Evolutionary conservation across 1,140 invertebrate genomes (phyloP).

Genomic region (Monochamus saltuarius): DNA sequence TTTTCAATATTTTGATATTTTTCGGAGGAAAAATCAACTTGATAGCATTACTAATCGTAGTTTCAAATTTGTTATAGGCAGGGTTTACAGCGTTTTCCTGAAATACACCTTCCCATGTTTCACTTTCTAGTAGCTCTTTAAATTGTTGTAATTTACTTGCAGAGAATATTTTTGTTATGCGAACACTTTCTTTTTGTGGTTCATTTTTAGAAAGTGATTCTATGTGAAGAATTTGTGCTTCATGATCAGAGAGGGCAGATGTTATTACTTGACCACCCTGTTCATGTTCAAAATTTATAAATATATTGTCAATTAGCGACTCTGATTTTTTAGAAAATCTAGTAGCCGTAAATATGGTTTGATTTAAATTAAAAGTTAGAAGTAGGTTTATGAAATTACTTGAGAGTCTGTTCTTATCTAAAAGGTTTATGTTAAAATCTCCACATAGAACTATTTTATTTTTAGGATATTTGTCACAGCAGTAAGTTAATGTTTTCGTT

Average conservation of each 20-base stretch:
- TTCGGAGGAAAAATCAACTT: neutral
- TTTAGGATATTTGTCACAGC: neutral
- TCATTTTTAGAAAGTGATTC: neutral
- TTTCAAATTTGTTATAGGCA: constrained; percentile 2
- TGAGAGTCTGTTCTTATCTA: neutral
- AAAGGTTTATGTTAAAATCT: neutral
- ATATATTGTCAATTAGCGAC: constrained; percentile 1
- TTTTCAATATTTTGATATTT: constrained; percentile 2
- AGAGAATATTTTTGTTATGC: constrained; percentile 3
- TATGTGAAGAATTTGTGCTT: constrained; percentile 1
- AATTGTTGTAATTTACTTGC: too few species aligned
- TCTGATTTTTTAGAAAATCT: neutral
- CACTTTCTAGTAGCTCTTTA: too few species aligned
- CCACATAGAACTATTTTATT: too few species aligned
- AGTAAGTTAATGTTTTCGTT: neutral
- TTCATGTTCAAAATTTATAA: constrained; percentile 3
- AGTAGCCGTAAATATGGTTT: constrained; percentile 5
- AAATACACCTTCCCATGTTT: too few species aligned
- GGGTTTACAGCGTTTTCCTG: too few species aligned
- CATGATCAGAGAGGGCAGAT: constrained; percentile 7
- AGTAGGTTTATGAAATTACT: neutral
- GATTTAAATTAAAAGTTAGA: constrained; percentile 3
- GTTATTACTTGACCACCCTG: neutral
- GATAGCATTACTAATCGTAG: neutral
- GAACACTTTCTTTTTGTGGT: constrained; percentile 2